Evolutionary conservation across 2,797 vertebrate species (phyloP).

Genomic region (Anableps anableps): DNA sequence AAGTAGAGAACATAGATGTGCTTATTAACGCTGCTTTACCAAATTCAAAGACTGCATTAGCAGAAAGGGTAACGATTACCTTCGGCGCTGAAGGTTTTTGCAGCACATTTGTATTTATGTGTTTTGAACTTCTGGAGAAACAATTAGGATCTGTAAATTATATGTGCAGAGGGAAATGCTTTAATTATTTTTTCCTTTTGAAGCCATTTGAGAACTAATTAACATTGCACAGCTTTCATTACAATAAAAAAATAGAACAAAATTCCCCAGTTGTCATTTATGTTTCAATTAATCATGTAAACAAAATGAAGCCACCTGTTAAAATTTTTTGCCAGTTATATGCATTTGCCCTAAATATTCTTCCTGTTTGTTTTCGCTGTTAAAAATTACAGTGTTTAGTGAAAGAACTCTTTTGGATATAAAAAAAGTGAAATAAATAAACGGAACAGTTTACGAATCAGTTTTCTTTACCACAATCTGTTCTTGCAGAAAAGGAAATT

Average conservation of each 20-base stretch:
- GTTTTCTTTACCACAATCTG: neutral
- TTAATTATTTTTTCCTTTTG: neutral
- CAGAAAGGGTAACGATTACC: neutral
- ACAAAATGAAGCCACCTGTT: neutral
- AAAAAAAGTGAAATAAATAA: neutral
- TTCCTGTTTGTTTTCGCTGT: conserved; percentile 1
- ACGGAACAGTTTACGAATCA: neutral
- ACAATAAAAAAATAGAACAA: neutral
- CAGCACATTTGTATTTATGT: neutral
- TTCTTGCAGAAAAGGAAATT: neutral
- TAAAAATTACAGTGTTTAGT: neutral
- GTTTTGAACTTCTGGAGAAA: conserved; percentile 6
- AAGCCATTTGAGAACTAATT: conserved; percentile 1
- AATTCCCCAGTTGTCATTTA: neutral
- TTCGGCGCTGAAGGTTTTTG: neutral
- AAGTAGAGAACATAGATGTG: neutral
- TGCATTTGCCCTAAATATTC: neutral
- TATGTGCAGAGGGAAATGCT: neutral
- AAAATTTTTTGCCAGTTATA: neutral
- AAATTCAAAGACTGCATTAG: neutral
- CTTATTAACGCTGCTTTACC: neutral
- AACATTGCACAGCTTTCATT: neutral
- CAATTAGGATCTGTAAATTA: conserved; percentile 16
- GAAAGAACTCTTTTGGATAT: neutral
- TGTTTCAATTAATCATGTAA: neutral